Evolutionary conservation across 2,888 invertebrate species (phyloP).

Genomic region (Chironomus tentans): DNA sequence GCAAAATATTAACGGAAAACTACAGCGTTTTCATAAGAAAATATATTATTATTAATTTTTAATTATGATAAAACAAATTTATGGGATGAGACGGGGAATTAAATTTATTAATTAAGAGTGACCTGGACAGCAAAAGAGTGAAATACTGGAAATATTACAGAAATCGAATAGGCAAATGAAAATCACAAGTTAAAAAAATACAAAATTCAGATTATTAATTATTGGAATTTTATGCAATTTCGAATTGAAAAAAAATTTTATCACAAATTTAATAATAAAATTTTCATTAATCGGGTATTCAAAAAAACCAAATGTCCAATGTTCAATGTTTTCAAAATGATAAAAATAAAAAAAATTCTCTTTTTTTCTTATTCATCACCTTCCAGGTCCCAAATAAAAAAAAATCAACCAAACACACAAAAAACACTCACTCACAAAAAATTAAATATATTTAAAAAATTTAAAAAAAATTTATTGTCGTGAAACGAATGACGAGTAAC

Average conservation of each 20-base stretch:
- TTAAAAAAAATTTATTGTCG: too few relatives aligned
- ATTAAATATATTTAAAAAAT: not conserved
- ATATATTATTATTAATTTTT: not conserved
- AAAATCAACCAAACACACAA: not conserved
- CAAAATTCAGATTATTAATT: not conserved
- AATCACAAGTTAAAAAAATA: not conserved
- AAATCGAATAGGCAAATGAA: too few relatives aligned
- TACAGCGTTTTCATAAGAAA: not conserved
- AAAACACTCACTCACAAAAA: not conserved
- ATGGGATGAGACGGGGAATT: not conserved
- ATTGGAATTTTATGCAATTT: not conserved
- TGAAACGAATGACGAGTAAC: not conserved
- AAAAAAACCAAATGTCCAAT: not conserved
- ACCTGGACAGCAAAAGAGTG: not conserved
- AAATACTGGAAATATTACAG: not conserved
- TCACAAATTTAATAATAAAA: slow-evolving; percentile 2
- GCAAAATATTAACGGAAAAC: not conserved
- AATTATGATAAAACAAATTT: not conserved
- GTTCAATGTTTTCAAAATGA: not conserved
- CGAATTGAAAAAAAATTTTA: not conserved
- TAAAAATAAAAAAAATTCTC: not conserved
- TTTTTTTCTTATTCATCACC: not conserved
- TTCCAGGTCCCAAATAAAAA: not conserved
- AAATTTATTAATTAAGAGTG: not conserved
- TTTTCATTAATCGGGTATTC: not conserved